Percentiles rank a stretch among this genome's conserved stretches.
These are phyloP conservation scores for Heterochromis multidens DNA, from an alignment of 2,113 vertebrate species.

Conservation along the genomic window DNA sequence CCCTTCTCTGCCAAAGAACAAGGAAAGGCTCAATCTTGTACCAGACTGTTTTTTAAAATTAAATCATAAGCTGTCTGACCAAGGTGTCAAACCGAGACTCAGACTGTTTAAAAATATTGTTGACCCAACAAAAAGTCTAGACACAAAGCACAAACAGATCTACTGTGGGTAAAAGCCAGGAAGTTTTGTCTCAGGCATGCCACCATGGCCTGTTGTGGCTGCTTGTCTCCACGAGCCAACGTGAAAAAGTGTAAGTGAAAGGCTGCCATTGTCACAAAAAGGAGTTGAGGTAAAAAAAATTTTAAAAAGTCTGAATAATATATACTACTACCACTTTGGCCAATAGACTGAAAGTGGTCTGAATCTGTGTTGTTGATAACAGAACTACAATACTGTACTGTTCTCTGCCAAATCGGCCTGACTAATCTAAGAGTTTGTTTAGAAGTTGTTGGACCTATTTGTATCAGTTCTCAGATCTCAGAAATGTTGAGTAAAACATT, in stretches of 20 bases:
- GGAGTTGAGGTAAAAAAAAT: too few relatives aligned
- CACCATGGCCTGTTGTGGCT: neutral
- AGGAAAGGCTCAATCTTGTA: neutral
- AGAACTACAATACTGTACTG: neutral
- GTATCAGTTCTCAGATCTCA: neutral
- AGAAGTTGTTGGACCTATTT: neutral
- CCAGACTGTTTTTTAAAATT: neutral
- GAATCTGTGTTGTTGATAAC: neutral
- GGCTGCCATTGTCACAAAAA: too few relatives aligned
- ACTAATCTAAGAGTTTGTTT: neutral
- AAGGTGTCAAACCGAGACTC: neutral
- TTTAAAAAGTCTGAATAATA: neutral
- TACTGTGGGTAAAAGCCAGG: neutral
- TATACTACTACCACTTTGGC: neutral
- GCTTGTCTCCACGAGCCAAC: neutral
- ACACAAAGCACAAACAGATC: slow-evolving; percentile 8
- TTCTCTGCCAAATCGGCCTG: neutral
- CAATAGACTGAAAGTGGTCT: neutral
- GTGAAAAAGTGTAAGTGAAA: neutral
- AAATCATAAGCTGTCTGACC: slow-evolving; percentile 32
- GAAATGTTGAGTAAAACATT: neutral
- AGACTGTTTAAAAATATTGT: slow-evolving; percentile 28
- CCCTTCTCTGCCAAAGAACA: slow-evolving; percentile 4
- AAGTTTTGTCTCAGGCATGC: neutral
- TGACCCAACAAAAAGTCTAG: slow-evolving; percentile 44